A percentile compares a stretch with the other conserved stretches of the same genome.
These are phyloP conservation scores for Dysdera silvatica DNA, from an alignment of 1,140 invertebrate species.

Conservation along the genomic window DNA sequence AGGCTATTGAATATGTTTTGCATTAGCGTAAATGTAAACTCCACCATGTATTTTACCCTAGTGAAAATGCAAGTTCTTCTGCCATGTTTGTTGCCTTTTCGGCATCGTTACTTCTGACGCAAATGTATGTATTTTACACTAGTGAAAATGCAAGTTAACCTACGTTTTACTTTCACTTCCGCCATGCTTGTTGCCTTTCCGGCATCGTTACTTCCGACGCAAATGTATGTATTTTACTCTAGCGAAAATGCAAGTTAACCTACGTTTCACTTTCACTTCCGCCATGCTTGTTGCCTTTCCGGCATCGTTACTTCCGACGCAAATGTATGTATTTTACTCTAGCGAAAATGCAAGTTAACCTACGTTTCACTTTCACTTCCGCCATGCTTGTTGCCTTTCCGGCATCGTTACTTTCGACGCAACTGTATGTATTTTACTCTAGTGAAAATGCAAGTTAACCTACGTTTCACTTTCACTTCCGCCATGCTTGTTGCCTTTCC, in stretches of 20 bases:
- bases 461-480: slow-evolving; percentile 50
- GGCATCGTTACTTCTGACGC: slow-evolving; percentile 60
- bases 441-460: no score
- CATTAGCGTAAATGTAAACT: no score
- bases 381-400: slow-evolving; percentile 65
- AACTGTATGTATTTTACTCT: no score
- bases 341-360: slow-evolving; percentile 1
- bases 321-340: slow-evolving; percentile 67
- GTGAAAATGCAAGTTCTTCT: no score
- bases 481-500: slow-evolving; percentile 65
- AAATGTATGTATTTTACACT: no score
- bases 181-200: slow-evolving; percentile 64
- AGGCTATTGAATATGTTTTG: no score
- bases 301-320: slow-evolving; percentile 60
- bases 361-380: slow-evolving; percentile 50
- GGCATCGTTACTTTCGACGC: slow-evolving; percentile 60
- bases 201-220: slow-evolving; percentile 60
- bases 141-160: no score
- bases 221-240: slow-evolving; percentile 67
- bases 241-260: slow-evolving; percentile 1
- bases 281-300: slow-evolving; percentile 65
- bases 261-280: slow-evolving; percentile 50
- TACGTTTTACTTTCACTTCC: slow-evolving; percentile 50
- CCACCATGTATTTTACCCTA: no score
- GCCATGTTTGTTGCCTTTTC: slow-evolving; percentile 64